Percentiles rank a stretch among this genome's conserved stretches.
These are phyloP conservation scores for Artibeus lituratus DNA, from an alignment of 2,797 vertebrate genomes.

Conservation along the genomic window DNA sequence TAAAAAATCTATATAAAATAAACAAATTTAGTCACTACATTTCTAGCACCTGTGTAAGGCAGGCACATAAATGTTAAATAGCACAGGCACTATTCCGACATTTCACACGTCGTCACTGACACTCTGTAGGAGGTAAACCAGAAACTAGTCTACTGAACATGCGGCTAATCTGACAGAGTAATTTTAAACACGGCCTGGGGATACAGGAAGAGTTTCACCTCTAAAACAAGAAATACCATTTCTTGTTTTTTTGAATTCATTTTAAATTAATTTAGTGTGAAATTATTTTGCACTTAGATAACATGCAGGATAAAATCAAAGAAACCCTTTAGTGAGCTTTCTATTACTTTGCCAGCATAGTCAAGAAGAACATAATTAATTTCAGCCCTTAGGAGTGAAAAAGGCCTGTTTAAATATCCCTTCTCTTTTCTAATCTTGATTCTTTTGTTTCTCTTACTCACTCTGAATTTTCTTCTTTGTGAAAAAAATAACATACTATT, in stretches of 20 bases:
- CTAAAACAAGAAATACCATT: conserved; percentile 18
- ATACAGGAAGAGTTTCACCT: background rate
- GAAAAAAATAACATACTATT: conserved; percentile 5
- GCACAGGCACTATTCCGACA: background rate
- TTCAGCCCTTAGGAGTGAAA: background rate
- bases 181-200: background rate
- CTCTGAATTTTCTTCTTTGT: conserved; percentile 1
- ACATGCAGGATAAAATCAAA: conserved; percentile 91
- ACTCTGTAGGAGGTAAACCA: background rate
- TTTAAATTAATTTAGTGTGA: background rate
- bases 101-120: background rate
- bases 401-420: background rate
- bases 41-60: background rate
- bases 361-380: conserved; percentile 89
- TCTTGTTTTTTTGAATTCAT: no score
- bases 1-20: background rate
- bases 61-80: background rate
- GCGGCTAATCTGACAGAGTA: background rate
- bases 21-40: background rate
- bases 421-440: background rate
- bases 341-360: conserved; percentile 88
- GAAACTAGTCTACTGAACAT: background rate
- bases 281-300: conserved; percentile 89
- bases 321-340: conserved; percentile 90
- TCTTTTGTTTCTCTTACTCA: background rate